A percentile compares a stretch with the other conserved stretches of the same genome.
These are phyloP conservation scores for Alethe castanea DNA, from an alignment of 2,113 vertebrate genomes.

Conservation along the genomic window DNA sequence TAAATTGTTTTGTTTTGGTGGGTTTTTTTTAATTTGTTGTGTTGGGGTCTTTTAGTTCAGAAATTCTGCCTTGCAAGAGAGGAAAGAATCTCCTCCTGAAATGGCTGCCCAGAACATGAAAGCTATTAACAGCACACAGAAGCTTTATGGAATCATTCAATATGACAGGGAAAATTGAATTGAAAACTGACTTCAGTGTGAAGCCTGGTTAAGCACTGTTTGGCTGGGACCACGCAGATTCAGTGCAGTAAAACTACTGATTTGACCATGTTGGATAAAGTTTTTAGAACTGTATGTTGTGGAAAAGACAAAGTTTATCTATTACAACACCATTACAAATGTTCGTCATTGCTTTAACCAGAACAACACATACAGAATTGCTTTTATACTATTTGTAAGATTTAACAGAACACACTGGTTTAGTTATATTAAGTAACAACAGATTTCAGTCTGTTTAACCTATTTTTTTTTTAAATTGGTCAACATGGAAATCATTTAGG, in stretches of 20 bases:
- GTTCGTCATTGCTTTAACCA: background rate
- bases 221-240: background rate
- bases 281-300: background rate
- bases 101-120: background rate
- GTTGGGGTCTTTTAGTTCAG: background rate
- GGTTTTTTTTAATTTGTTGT: background rate
- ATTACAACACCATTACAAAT: background rate
- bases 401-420: background rate
- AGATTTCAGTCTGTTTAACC: background rate
- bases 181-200: background rate
- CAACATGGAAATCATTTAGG: background rate
- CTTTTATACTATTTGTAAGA: background rate
- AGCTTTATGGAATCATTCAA: background rate
- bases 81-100: background rate
- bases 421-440: background rate
- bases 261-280: background rate
- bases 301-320: background rate
- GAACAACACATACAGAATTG: background rate
- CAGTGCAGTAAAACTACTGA: background rate
- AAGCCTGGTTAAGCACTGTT: background rate
- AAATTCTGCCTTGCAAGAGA: background rate
- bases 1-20: accelerated
- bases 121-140: background rate
- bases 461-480: background rate
- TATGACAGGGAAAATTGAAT: background rate